phyloP scores from a whole-genome alignment of 2,113 vertebrate species.

The Heliornis fulica region DNA sequence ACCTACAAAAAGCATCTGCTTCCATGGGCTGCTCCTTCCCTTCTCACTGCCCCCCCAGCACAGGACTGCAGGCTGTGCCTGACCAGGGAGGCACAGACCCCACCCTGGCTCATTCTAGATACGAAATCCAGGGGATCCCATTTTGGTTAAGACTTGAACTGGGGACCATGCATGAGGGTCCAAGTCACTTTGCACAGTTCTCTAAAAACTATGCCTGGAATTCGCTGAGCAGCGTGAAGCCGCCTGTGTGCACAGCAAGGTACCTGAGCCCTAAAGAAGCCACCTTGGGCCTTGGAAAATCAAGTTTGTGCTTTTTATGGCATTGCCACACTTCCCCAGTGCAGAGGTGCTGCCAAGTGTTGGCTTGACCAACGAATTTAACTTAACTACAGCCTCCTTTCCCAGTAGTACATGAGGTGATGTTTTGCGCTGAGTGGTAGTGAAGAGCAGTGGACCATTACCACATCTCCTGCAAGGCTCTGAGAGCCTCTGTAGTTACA shows the following conservation, averaged over 20 bases:
- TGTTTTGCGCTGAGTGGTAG: background rate
- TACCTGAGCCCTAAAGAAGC: background rate
- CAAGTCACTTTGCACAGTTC: background rate
- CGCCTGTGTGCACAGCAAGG: background rate
- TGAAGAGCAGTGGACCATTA: background rate
- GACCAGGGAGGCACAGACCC: accelerated
- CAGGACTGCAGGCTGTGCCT: background rate
- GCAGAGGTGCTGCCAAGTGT: background rate
- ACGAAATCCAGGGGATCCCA: background rate
- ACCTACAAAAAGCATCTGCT: background rate
- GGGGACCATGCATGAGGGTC: background rate
- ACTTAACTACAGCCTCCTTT: background rate
- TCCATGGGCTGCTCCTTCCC: background rate
- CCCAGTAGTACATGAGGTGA: background rate
- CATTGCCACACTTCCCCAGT: no score
- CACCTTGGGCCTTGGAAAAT: background rate
- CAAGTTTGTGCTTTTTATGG: background rate
- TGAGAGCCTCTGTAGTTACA: background rate
- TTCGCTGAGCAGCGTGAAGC: accelerated
- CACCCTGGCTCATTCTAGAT: background rate
- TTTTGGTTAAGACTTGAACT: background rate
- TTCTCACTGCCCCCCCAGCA: background rate
- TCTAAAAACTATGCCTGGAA: background rate
- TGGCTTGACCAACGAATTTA: accelerated
- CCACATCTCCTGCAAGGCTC: accelerated